Conservation (phyloP, 2,113 vertebrate genomes). For the Ibidorhyncha struthersii region DNA sequence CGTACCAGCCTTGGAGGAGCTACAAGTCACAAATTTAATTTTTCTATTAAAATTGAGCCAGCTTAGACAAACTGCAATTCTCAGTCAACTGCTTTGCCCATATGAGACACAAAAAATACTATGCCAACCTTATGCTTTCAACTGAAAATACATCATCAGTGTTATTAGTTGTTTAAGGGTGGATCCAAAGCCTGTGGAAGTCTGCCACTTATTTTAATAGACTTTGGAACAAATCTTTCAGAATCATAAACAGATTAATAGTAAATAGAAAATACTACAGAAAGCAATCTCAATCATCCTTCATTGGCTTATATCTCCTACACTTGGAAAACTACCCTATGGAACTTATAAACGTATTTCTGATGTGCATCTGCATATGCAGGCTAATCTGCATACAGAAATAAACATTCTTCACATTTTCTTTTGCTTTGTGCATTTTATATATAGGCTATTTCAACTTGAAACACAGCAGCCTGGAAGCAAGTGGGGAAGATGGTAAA, state of each 20-base stretch:
- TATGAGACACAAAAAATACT: background rate
- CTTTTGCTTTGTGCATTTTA: background rate
- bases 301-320: background rate
- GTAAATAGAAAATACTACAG: background rate
- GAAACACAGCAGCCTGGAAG: background rate
- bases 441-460: background rate
- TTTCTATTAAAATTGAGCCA: background rate
- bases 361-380: background rate
- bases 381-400: background rate
- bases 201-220: background rate
- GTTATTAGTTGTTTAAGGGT: background rate
- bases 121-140: constrained; percentile 1
- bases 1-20: background rate
- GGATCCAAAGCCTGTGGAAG: background rate
- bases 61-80: background rate
- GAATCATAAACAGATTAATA: background rate
- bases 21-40: background rate
- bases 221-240: background rate
- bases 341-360: background rate
- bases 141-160: background rate
- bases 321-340: background rate
- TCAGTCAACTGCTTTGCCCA: background rate
- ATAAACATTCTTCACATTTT: background rate
- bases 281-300: background rate
- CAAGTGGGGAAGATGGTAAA: background rate